Conservation (phyloP, 2,888 invertebrate species). For the Eurytoma californica region DNA sequence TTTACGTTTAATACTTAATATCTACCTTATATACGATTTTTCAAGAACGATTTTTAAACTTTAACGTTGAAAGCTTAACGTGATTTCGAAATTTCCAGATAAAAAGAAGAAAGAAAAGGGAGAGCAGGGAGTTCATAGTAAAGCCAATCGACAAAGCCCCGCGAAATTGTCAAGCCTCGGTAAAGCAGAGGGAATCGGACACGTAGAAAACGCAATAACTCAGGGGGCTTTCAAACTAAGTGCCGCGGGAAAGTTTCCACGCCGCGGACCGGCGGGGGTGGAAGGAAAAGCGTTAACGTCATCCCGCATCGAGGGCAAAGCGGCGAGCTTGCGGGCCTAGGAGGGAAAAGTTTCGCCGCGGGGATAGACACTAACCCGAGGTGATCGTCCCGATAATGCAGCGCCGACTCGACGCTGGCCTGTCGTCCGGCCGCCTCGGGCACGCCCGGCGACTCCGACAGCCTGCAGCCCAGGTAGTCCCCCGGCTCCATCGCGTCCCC, state of each 20-base stretch:
- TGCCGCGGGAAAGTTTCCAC: not conserved
- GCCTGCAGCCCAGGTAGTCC: slow-evolving; percentile 23
- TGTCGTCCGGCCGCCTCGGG: not conserved
- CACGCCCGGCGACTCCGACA: slow-evolving; percentile 10
- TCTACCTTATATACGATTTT: too few relatives aligned
- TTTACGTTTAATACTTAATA: too few relatives aligned
- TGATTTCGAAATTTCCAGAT: too few relatives aligned
- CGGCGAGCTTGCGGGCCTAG: not conserved
- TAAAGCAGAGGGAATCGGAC: too few relatives aligned
- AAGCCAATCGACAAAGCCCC: too few relatives aligned
- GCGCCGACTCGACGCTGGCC: slow-evolving; percentile 7
- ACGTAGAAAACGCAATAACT: too few relatives aligned
- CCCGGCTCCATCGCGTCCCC: not conserved
- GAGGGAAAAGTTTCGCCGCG: not conserved
- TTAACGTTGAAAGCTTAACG: too few relatives aligned
- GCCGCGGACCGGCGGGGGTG: too few relatives aligned
- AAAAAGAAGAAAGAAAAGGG: too few relatives aligned
- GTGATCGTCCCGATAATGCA: slow-evolving; percentile 42
- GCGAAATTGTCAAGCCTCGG: too few relatives aligned
- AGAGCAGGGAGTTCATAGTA: too few relatives aligned
- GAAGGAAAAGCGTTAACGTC: not conserved
- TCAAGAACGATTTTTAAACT: too few relatives aligned
- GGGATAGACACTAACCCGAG: slow-evolving; percentile 42
- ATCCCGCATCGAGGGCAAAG: not conserved
- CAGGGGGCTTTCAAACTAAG: slow-evolving; percentile 5